Conservation (phyloP, 2,113 vertebrate genomes). For the Asarcornis scutulata region DNA sequence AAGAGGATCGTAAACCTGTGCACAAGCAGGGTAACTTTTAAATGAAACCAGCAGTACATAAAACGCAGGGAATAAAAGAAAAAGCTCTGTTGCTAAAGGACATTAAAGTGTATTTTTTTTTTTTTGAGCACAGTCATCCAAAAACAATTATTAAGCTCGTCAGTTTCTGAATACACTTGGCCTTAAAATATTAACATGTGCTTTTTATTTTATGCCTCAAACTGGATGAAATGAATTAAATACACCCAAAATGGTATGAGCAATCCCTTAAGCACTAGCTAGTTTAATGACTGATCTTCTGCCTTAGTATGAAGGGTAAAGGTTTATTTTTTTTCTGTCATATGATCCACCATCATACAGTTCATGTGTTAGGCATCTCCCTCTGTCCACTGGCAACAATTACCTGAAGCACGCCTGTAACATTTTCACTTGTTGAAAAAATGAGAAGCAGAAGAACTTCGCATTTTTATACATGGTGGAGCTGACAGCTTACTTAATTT, state of each 20-base stretch:
- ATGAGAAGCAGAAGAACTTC: neutral
- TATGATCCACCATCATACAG: neutral
- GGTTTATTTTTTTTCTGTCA: conserved; percentile 12
- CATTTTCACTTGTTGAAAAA: conserved; percentile 21
- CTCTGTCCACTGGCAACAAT: neutral
- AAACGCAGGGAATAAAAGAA: neutral
- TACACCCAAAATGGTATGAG: conserved; percentile 35
- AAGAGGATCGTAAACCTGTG: neutral
- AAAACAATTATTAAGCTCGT: conserved; percentile 25
- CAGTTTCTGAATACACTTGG: conserved; percentile 2
- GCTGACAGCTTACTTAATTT: conserved; percentile 20
- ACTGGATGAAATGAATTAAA: conserved; percentile 32
- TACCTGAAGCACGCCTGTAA: neutral
- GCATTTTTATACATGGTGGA: neutral
- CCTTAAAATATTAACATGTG: conserved; percentile 46
- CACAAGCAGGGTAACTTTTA: neutral
- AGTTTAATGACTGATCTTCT: neutral
- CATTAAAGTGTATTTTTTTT: neutral
- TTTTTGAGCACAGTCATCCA: conserved; percentile 17
- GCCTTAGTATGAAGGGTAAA: conserved; percentile 11
- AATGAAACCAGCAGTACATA: neutral
- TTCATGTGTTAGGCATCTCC: neutral
- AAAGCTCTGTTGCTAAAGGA: conserved; percentile 9
- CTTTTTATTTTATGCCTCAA: conserved; percentile 52
- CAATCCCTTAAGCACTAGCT: conserved; percentile 22